These are phyloP conservation scores for Drosophila putrida DNA, from an alignment of 2,888 invertebrate species.

Conservation along the genomic window DNA sequence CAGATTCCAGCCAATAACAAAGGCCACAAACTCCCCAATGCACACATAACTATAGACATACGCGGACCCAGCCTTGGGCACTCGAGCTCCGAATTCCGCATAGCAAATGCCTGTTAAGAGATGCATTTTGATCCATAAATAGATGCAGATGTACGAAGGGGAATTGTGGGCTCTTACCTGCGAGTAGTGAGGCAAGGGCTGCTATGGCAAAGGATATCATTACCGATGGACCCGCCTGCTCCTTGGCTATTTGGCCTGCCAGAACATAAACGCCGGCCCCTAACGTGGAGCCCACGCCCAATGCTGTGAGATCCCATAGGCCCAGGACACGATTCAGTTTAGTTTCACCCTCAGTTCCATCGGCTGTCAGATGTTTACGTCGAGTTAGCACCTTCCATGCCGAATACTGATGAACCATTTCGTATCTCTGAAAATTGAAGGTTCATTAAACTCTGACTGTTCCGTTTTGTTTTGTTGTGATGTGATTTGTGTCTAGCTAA, in stretches of 20 bases:
- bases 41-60: slow-evolving; percentile 94
- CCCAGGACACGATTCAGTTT: slow-evolving; percentile 83
- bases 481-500: slow-evolving; percentile 11
- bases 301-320: slow-evolving; percentile 89
- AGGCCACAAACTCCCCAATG: slow-evolving; percentile 94
- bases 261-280: slow-evolving; percentile 96
- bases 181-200: slow-evolving; percentile 93
- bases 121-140: slow-evolving; percentile 9
- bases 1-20: slow-evolving; percentile 96
- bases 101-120: slow-evolving; percentile 91
- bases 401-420: slow-evolving; percentile 76
- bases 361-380: slow-evolving; percentile 79
- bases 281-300: slow-evolving; percentile 93
- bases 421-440: slow-evolving; percentile 14
- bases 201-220: slow-evolving; percentile 95
- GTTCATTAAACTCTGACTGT: slow-evolving; percentile 57
- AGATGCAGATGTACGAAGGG: background rate
- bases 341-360: slow-evolving; percentile 74
- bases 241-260: slow-evolving; percentile 91
- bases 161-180: slow-evolving; percentile 87
- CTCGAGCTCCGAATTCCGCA: slow-evolving; percentile 94
- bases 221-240: slow-evolving; percentile 93
- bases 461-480: slow-evolving; percentile 1
- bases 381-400: slow-evolving; percentile 85
- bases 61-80: slow-evolving; percentile 94